Percentiles rank a stretch among this genome's conserved stretches.
Evolutionary conservation across 1,140 invertebrate species (phyloP).

Genomic region (Drosophila orena): DNA sequence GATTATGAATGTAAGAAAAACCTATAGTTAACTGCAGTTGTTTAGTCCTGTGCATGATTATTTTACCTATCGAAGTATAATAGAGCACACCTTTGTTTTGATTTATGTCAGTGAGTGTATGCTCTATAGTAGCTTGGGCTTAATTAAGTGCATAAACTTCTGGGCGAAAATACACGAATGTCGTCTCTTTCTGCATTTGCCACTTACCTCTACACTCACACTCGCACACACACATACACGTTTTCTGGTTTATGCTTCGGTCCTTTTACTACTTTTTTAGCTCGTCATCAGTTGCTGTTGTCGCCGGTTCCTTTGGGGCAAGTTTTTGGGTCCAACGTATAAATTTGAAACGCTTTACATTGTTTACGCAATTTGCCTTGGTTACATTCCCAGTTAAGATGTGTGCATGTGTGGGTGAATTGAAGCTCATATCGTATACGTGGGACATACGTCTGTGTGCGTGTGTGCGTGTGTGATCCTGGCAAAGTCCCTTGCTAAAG

Average conservation of each 20-base stretch:
- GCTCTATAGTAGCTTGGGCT: conserved; percentile 42
- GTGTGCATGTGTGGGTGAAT: not conserved
- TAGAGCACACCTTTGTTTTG: too few species aligned
- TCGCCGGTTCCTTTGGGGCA: conserved; percentile 48
- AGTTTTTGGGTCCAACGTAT: conserved; percentile 67
- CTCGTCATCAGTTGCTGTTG: conserved; percentile 61
- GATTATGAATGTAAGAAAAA: too few species aligned
- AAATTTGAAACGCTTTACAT: conserved; percentile 77
- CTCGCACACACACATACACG: conserved; percentile 9
- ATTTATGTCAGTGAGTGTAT: conserved; percentile 6
- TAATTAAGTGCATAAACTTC: conserved; percentile 74
- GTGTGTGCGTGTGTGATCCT: conserved; percentile 7
- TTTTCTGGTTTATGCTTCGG: conserved; percentile 27
- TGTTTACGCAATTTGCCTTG: conserved; percentile 76
- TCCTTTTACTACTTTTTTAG: conserved; percentile 29
- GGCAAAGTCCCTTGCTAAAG: conserved; percentile 66
- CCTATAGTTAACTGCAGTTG: too few species aligned
- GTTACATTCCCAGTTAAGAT: conserved; percentile 47
- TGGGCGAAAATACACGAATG: conserved; percentile 61
- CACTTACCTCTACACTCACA: not conserved
- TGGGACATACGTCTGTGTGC: not conserved
- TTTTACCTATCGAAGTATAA: too few species aligned
- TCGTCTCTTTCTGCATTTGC: conserved; percentile 18
- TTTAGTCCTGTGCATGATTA: too few species aligned
- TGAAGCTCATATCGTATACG: too few species aligned